Evolutionary conservation across 2,797 vertebrate species (phyloP).

Genomic region (Dipus sagitta): DNA sequence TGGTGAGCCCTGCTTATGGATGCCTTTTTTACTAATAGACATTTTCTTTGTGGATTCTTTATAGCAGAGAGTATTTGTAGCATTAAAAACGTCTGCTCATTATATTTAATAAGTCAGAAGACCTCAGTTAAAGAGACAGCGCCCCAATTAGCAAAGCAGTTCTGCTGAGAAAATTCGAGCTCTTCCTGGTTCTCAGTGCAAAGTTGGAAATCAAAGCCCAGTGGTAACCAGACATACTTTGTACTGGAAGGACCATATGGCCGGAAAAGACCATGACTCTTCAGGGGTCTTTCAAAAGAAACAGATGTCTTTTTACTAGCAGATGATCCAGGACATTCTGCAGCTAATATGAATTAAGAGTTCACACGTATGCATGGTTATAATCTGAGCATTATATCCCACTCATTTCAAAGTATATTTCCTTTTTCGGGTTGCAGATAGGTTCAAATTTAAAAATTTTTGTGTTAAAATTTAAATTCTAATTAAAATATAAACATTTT

Average conservation of each 20-base stretch:
- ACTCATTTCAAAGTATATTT: not conserved
- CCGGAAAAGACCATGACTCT: not conserved
- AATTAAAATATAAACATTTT: not conserved
- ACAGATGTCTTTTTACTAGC: not conserved
- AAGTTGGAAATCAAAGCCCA: not conserved
- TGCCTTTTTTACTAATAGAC: not conserved
- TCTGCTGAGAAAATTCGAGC: not conserved
- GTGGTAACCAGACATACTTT: not conserved
- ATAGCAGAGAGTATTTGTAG: not conserved
- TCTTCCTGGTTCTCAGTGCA: not conserved
- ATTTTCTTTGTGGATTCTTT: not conserved
- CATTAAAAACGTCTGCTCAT: not conserved
- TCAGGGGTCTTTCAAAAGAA: constrained; percentile 10
- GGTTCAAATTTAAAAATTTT: not conserved
- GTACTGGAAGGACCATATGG: fast-evolving
- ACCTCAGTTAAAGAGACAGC: not conserved
- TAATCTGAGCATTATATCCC: not conserved
- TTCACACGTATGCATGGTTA: not conserved
- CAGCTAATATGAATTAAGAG: not conserved
- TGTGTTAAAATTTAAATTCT: too few species aligned
- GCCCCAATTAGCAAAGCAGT: not conserved
- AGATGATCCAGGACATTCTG: not conserved
- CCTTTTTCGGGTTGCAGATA: not conserved
- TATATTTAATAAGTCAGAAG: not conserved
- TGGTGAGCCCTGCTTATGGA: fast-evolving